Evolutionary conservation across 92 coral and sea anemone genomes (phyloP), one percentile per base, ranked within the genome.

Genomic region (Actinernus sp.): DNA sequence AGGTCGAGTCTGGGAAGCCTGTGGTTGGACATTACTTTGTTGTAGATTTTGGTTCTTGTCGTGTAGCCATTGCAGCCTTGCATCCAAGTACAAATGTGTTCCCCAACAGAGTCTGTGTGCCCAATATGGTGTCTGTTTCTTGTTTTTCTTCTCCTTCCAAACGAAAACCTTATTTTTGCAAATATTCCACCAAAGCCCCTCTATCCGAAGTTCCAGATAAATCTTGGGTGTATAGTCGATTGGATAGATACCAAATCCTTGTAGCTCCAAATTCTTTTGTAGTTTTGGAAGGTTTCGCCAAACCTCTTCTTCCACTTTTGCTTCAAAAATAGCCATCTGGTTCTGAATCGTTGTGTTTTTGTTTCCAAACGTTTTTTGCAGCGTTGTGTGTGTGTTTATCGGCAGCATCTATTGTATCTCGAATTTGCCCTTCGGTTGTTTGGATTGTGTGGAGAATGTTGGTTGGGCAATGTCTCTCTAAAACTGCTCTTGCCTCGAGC

Each of bases 251-350:
- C 64, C 55, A 12, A n/a, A n/a, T n/a, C n/a, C n/a, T n/a, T n/a
- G n/a, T n/a, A n/a, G n/a, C n/a, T n/a, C n/a, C n/a, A n/a, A n/a
- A n/a, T n/a, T n/a, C n/a, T n/a, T n/a, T n/a, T n/a, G n/a, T n/a
- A n/a, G n/a, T 11, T 32, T 31, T 16, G 67, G 61, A 47, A 75
- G 47, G 30, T 56, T 10, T 14, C 19, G 20, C 58, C 58, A 52
- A 11, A 52, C 30, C 33, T 52, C 58, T 26, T 52, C 30, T 13
- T 52, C 58, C 16, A 26, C 58, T 26, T 52, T 52, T n/a, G 58
- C 58, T 13, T 26, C 58, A 52, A 52, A 52, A 26, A n/a, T n/a
- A n/a, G n/a, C 30, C 14, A 14, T 23, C 49, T 2, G 49, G 19
- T 14, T 14, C 20, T 41, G 49, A 23, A 3, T 3, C 13, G 20